Conservation (phyloP, 2,797 vertebrate genomes). For the Emydoidea blandingii region DNA sequence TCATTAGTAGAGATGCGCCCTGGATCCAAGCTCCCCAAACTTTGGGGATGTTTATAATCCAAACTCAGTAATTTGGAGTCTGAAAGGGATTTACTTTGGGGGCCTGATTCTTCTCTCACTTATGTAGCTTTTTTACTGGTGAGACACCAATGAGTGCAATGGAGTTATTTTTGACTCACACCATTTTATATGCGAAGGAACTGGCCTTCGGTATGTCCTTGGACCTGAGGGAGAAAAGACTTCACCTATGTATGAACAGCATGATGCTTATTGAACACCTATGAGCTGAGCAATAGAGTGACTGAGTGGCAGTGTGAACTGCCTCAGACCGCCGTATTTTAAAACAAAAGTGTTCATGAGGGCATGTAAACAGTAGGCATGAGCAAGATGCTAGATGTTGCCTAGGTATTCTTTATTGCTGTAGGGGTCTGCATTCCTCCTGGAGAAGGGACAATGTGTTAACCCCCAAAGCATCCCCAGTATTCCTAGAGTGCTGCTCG, state of each 20-base stretch:
- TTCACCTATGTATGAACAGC: not conserved
- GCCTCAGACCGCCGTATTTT: not conserved
- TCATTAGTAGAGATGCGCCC: not conserved
- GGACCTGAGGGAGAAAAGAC: not conserved
- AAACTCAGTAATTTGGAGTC: not conserved
- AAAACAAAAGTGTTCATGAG: not conserved
- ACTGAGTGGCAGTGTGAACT: not conserved
- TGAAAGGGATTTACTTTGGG: not conserved
- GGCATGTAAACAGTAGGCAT: not conserved
- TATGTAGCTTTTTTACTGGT: not conserved
- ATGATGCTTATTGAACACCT: not conserved
- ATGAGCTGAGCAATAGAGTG: not conserved
- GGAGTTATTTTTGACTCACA: not conserved
- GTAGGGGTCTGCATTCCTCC: not conserved
- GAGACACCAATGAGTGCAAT: not conserved
- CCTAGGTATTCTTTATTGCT: not conserved
- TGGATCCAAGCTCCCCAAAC: not conserved
- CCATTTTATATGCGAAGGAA: not conserved
- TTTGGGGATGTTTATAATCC: not conserved
- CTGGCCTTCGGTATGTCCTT: fast-evolving
- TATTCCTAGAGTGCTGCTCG: not conserved
- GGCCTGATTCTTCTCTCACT: not conserved
- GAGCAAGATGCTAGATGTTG: not conserved
- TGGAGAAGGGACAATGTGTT: not conserved
- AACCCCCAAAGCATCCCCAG: not conserved